phyloP scores from a whole-genome alignment of 2,888 invertebrate species.

The Emesis furor region DNA sequence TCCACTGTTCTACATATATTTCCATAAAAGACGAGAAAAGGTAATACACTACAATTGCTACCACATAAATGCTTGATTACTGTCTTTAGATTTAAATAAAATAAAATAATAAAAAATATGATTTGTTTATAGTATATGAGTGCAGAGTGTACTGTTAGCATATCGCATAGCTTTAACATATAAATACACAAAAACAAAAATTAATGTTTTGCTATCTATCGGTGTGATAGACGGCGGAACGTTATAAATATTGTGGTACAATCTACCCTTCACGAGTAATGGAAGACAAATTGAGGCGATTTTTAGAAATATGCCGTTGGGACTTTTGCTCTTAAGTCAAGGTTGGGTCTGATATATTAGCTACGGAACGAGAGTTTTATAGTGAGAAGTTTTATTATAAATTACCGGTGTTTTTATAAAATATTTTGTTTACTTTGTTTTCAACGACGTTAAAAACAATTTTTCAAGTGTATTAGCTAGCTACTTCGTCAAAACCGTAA shows the following conservation, averaged over 20 bases:
- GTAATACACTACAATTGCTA: too few relatives aligned
- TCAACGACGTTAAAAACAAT: not conserved
- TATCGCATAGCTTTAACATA: too few relatives aligned
- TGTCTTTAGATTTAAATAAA: too few relatives aligned
- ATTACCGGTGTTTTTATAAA: constrained; percentile 15
- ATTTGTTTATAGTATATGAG: too few relatives aligned
- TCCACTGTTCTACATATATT: too few relatives aligned
- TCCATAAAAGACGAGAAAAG: too few relatives aligned
- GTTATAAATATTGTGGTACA: constrained; percentile 21
- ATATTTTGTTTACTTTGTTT: not conserved
- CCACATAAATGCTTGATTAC: too few relatives aligned
- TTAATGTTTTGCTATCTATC: not conserved
- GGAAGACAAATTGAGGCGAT: constrained; percentile 80
- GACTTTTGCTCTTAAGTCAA: constrained; percentile 29
- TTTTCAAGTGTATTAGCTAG: not conserved
- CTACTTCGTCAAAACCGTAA: not conserved
- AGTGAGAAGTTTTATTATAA: constrained; percentile 23
- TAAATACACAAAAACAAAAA: too few relatives aligned
- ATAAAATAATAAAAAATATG: too few relatives aligned
- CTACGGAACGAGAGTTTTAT: constrained; percentile 29
- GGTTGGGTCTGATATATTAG: constrained; percentile 11
- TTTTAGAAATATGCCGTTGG: constrained; percentile 70
- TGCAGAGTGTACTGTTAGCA: too few relatives aligned
- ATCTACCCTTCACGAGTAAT: constrained; percentile 29
- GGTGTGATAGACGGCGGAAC: not conserved